A percentile compares a stretch with the other conserved stretches of the same genome.
Conservation (phyloP, 1,140 invertebrate species). For the Reticulitermes speratus region DNA sequence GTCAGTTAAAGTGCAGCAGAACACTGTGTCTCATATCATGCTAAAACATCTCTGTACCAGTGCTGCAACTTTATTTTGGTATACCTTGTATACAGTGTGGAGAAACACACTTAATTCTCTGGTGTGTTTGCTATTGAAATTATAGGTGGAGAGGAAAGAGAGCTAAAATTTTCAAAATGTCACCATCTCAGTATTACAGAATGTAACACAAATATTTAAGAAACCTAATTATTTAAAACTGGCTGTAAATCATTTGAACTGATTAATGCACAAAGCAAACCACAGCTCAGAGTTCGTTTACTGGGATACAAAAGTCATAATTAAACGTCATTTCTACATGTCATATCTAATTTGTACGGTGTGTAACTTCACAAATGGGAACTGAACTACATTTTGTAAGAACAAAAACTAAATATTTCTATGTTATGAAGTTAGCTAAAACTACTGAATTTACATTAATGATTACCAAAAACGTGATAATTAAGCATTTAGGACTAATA, state of each 20-base stretch:
- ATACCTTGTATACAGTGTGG: neutral
- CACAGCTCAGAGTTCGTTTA: neutral
- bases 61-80: neutral
- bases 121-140: constrained; percentile 11
- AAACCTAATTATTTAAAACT: neutral
- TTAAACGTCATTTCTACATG: neutral
- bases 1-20: too few species aligned
- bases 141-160: neutral
- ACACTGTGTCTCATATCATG: too few species aligned
- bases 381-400: neutral
- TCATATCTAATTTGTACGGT: neutral
- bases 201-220: neutral
- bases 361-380: neutral
- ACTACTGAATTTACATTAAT: neutral
- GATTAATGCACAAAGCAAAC: neutral
- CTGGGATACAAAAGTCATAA: neutral
- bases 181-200: neutral
- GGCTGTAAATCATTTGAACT: neutral
- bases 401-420: neutral
- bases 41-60: neutral
- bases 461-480: neutral
- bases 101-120: neutral
- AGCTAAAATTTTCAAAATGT: neutral
- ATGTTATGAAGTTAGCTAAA: neutral
- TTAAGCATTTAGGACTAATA: too few species aligned